A percentile compares a stretch with the other conserved stretches of the same genome.
These are phyloP conservation scores for Ectobius pallidus DNA, from an alignment of 2,888 invertebrate species.

Conservation along the genomic window DNA sequence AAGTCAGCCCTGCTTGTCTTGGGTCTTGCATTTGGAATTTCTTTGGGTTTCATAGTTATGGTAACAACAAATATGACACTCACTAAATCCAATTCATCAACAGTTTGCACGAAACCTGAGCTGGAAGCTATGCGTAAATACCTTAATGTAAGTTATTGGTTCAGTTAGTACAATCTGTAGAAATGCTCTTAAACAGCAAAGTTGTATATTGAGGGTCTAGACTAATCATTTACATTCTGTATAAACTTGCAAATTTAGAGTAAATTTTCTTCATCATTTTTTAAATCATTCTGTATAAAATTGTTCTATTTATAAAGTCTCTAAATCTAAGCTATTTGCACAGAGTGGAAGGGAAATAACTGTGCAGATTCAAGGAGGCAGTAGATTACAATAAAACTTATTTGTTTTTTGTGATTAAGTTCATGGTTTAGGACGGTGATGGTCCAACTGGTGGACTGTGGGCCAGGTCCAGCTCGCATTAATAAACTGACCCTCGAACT, in stretches of 20 bases:
- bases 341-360: background rate
- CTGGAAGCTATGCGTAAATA: slow-evolving; percentile 33
- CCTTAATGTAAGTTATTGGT: slow-evolving; percentile 32
- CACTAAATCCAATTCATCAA: background rate
- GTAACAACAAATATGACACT: slow-evolving; percentile 10
- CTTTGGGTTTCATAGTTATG: background rate
- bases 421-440: too few species aligned
- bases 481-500: too few species aligned
- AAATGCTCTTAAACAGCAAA: background rate
- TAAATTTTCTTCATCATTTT: background rate
- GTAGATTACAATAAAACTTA: too few species aligned
- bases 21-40: slow-evolving; percentile 5
- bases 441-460: too few species aligned
- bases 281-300: background rate
- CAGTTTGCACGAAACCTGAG: slow-evolving; percentile 13
- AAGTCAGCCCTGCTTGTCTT: slow-evolving; percentile 26
- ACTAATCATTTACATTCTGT: background rate
- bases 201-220: background rate
- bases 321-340: background rate
- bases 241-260: background rate
- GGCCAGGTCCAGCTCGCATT: too few species aligned
- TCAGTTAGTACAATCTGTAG: background rate
- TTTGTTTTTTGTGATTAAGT: too few species aligned
- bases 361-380: too few species aligned
- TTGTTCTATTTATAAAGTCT: background rate